A percentile compares a stretch with the other conserved stretches of the same genome.
Conservation (phyloP, 2,888 invertebrate species). For the Rutpela maculata region DNA sequence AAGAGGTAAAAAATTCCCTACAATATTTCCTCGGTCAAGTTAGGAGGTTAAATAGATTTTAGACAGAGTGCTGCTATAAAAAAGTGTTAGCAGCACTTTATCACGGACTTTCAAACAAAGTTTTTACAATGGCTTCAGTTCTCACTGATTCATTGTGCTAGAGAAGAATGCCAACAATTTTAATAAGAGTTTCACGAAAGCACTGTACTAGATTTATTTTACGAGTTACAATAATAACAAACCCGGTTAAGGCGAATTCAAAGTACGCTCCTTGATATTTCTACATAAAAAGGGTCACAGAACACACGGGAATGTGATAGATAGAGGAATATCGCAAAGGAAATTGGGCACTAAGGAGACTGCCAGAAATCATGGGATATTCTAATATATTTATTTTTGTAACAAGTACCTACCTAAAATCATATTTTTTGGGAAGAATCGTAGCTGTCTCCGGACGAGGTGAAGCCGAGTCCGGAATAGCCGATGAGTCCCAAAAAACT, state of each 20-base stretch:
- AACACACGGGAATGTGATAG: too few relatives aligned
- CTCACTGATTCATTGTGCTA: neutral
- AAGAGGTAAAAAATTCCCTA: conserved; percentile 41
- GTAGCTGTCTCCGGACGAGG: too few relatives aligned
- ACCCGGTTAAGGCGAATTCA: neutral
- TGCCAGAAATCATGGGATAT: too few relatives aligned
- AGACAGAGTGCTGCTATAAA: conserved; percentile 39
- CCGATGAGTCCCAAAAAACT: too few relatives aligned
- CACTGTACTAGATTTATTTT: neutral
- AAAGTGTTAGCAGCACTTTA: conserved; percentile 31
- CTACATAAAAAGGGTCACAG: too few relatives aligned
- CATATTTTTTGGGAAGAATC: too few relatives aligned
- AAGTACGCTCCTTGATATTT: neutral
- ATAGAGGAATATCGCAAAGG: too few relatives aligned
- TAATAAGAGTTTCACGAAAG: neutral
- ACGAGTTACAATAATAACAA: conserved; percentile 4
- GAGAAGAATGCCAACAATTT: neutral
- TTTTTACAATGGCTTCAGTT: neutral
- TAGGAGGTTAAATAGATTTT: conserved; percentile 33
- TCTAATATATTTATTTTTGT: too few relatives aligned
- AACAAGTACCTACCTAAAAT: too few relatives aligned
- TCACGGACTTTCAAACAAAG: conserved; percentile 26
- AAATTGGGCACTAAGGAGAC: too few relatives aligned
- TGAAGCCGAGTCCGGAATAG: too few relatives aligned
- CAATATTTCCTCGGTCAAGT: conserved; percentile 39